phyloP scores from a whole-genome alignment of 2,888 invertebrate genomes.

The Cheilosia scutellata region DNA sequence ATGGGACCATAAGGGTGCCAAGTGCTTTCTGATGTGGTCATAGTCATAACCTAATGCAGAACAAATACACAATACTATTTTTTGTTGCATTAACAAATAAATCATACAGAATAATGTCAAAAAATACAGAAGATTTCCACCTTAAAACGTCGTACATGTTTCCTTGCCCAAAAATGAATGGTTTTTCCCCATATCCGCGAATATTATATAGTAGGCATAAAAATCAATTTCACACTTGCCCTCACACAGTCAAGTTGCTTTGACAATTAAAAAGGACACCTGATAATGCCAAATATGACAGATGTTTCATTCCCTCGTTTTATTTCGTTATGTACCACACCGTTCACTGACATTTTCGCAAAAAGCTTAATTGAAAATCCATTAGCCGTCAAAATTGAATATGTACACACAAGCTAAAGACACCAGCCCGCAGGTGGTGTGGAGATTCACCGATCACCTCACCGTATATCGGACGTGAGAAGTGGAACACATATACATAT shows the following conservation, averaged over 20 bases:
- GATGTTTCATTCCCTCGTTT: slow-evolving; percentile 2
- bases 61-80: no score
- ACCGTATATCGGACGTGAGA: slow-evolving; percentile 46
- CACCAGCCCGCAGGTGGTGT: slow-evolving; percentile 1
- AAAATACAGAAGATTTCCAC: no score
- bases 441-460: slow-evolving; percentile 8
- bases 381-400: slow-evolving; percentile 59
- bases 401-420: slow-evolving; percentile 23
- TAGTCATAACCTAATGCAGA: no score
- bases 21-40: no score
- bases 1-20: no score
- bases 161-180: no score
- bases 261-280: slow-evolving; percentile 1
- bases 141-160: no score
- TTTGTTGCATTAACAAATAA: no score
- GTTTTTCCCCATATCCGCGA: no score
- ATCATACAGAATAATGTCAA: no score
- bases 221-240: neutral
- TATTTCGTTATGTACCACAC: neutral
- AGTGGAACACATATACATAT: slow-evolving; percentile 13
- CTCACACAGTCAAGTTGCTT: neutral
- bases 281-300: neutral
- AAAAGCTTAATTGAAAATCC: slow-evolving; percentile 66
- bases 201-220: no score
- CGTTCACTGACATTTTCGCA: slow-evolving; percentile 30